A percentile compares a stretch with the other conserved stretches of the same genome.
Conservation (phyloP, 2,888 invertebrate species). For the Stenotaenia linearis region DNA sequence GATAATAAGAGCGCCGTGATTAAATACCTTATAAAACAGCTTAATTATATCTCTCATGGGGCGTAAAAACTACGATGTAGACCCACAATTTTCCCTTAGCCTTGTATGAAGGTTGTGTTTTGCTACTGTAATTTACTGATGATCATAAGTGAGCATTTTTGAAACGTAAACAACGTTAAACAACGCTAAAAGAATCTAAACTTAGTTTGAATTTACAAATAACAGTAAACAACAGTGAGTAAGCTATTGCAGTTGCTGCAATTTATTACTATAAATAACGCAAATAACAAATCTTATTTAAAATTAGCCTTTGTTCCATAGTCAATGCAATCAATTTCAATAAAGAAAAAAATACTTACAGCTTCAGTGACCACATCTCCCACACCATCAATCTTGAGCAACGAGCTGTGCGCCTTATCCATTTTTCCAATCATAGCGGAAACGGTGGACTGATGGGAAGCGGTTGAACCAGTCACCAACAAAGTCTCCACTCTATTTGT, state of each 20-base stretch:
- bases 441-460: constrained; percentile 72
- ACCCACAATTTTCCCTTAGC: neutral
- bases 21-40: too few species aligned
- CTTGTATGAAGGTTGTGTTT: too few species aligned
- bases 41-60: too few species aligned
- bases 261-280: too few species aligned
- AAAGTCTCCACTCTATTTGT: constrained; percentile 60
- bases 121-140: too few species aligned
- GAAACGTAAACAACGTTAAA: neutral
- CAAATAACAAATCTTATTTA: too few species aligned
- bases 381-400: constrained; percentile 75
- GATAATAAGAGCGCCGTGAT: too few species aligned
- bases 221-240: neutral
- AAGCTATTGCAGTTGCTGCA: too few species aligned
- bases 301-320: neutral
- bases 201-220: neutral
- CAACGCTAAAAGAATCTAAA: neutral
- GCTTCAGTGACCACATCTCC: constrained; percentile 83
- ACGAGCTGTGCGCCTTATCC: constrained; percentile 74
- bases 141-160: neutral
- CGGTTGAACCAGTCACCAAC: constrained; percentile 70
- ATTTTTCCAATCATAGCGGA: constrained; percentile 70
- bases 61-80: too few species aligned
- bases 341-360: constrained; percentile 56
- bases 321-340: neutral